Conservation (phyloP, 1,140 invertebrate genomes). For the Delia radicum region DNA sequence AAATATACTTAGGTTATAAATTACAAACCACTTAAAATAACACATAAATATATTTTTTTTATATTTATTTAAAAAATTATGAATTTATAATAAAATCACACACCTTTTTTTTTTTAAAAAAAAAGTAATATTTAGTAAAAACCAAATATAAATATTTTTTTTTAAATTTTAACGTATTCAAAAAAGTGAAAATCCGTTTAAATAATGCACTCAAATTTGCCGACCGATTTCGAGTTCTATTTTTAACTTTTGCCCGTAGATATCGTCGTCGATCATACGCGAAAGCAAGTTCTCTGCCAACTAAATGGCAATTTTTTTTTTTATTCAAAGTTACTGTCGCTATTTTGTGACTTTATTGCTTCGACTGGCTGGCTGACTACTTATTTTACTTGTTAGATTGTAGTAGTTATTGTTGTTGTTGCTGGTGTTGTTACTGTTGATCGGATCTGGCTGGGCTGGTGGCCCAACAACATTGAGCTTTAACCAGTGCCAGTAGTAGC, state of each 20-base stretch:
- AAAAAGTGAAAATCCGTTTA: neutral
- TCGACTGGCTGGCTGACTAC: neutral
- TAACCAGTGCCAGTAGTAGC: neutral
- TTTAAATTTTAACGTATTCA: no score
- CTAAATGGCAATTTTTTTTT: slow-evolving; percentile 31
- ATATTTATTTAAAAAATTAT: no score
- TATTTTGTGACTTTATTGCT: neutral
- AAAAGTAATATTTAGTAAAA: no score
- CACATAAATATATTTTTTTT: no score
- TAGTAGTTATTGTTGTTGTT: neutral
- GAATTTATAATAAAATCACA: no score
- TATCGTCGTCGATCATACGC: slow-evolving; percentile 31
- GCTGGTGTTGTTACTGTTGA: neutral
- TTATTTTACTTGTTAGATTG: neutral
- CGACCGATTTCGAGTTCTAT: neutral
- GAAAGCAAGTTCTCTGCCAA: slow-evolving; percentile 43
- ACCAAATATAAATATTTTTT: no score
- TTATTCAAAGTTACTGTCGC: slow-evolving; percentile 15
- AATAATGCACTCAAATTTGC: neutral
- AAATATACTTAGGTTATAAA: no score
- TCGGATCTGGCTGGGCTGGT: neutral
- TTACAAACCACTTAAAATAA: no score
- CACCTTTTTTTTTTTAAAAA: neutral
- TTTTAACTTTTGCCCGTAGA: neutral
- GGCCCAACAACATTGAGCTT: neutral